Conservation (phyloP, 2,797 vertebrate species). For the Muscicapa striata region DNA sequence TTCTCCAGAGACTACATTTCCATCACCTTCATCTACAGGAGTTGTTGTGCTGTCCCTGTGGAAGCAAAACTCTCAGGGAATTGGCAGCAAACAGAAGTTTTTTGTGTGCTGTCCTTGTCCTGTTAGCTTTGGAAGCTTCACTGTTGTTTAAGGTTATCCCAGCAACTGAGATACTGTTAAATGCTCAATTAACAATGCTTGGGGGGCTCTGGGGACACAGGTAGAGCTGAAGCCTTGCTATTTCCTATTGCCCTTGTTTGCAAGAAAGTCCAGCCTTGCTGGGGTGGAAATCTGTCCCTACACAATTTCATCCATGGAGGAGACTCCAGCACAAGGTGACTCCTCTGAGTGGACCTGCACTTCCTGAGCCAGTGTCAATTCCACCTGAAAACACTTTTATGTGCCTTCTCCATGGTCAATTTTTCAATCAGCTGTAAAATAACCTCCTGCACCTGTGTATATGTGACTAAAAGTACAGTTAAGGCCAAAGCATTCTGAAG, state of each 20-base stretch:
- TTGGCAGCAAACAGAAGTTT: neutral
- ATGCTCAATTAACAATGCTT: too few relatives aligned
- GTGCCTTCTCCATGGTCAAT: neutral
- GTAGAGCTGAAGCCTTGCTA: neutral
- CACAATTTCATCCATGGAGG: neutral
- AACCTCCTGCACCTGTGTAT: neutral
- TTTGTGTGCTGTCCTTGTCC: neutral
- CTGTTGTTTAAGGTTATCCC: rapidly evolving
- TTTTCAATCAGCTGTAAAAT: neutral
- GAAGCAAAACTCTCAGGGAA: neutral
- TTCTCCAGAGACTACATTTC: neutral
- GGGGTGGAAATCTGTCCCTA: neutral
- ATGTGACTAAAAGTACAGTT: neutral
- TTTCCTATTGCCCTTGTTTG: neutral
- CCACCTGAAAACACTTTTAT: neutral
- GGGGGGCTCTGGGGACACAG: neutral
- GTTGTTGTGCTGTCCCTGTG: neutral
- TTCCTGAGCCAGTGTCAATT: neutral
- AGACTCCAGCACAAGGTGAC: neutral
- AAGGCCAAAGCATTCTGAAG: neutral
- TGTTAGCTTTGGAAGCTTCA: neutral
- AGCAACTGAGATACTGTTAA: neutral
- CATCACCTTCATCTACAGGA: neutral
- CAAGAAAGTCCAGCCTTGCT: neutral
- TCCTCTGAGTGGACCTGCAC: neutral